Evolutionary conservation across 1,140 invertebrate genomes (phyloP), one percentile per base, ranked within the genome.

Genomic region (Bombus consobrinus): DNA sequence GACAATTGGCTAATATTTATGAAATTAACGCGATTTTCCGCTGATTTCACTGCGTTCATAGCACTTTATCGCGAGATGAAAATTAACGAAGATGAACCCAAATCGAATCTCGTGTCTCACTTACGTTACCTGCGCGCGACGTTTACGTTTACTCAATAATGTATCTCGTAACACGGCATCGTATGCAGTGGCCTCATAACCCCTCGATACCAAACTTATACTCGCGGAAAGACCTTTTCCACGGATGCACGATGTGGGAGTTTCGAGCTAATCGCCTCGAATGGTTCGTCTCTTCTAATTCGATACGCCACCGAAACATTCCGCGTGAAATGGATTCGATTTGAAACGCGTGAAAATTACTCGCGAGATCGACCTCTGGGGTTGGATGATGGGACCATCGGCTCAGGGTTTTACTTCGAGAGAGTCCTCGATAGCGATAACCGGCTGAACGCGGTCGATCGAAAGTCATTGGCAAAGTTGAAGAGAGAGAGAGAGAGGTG

Each of bases 381-480:
- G 18, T 15, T 59, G 68, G 53, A 47, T 71, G 32, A 68, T 47
- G 47, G 47, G 15, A 47, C 47, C 47, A 47, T 47, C 47, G 18
- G 47, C 47, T 53, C 18, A 53, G 47, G 18, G 47, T 53, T 53
- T 53, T 53, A 18, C 47, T 53, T 22, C 47, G 28, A 34, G 62
- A 47, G 32, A 69, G 43, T 15, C 3, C 8, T 18, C 43, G 22
- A 15, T 28, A 1, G 71, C 13, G 32, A 47, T 47, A 64, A 47
- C 32, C 71, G 39, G 39, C 28, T 18, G 71, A 72, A 47, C 53
- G 22, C 10, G 39, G 53, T 32, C 39, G 71, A 73, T 64, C 81
- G 71, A 75, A 82, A 75, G 57, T 37, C 39, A 28, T 41, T 13
- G 71, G 32, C 13, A 34, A 74, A 76, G 59, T 75, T 83, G 1